Evolutionary conservation across 2,113 vertebrate genomes (phyloP).

Genomic region (Melozone crissalis): DNA sequence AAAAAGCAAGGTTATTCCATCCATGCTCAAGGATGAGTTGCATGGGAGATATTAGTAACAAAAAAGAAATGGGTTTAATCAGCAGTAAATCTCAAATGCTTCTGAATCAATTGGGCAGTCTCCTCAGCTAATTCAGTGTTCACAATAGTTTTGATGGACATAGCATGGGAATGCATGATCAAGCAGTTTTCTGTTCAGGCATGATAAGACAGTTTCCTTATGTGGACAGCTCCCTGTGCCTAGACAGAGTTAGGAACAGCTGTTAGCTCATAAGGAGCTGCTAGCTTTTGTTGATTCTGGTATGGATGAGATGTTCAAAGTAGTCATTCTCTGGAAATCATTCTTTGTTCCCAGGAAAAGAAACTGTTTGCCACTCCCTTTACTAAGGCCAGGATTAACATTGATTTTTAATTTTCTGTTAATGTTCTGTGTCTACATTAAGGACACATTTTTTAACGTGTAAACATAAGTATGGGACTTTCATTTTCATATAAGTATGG

Average conservation of each 20-base stretch:
- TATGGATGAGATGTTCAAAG: background rate
- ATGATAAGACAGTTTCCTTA: background rate
- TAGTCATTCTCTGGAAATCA: background rate
- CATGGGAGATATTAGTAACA: background rate
- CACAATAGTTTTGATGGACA: background rate
- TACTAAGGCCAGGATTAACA: background rate
- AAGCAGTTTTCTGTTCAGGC: fast-evolving
- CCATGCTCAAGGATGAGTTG: background rate
- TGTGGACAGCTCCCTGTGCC: background rate
- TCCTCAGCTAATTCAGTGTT: background rate
- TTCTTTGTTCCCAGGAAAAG: background rate
- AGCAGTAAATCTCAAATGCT: background rate
- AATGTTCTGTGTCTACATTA: background rate
- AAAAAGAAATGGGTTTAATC: background rate
- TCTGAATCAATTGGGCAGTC: background rate
- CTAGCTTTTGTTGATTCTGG: background rate
- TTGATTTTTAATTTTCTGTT: background rate
- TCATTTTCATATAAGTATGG: background rate
- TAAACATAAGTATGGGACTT: background rate
- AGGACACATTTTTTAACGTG: background rate
- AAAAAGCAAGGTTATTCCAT: background rate
- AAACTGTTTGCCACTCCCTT: background rate
- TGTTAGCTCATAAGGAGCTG: background rate
- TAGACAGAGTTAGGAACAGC: background rate
- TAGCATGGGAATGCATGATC: background rate